These are phyloP conservation scores for Danio aesculapii DNA, from an alignment of 2,797 vertebrate genomes.

Conservation along the genomic window DNA sequence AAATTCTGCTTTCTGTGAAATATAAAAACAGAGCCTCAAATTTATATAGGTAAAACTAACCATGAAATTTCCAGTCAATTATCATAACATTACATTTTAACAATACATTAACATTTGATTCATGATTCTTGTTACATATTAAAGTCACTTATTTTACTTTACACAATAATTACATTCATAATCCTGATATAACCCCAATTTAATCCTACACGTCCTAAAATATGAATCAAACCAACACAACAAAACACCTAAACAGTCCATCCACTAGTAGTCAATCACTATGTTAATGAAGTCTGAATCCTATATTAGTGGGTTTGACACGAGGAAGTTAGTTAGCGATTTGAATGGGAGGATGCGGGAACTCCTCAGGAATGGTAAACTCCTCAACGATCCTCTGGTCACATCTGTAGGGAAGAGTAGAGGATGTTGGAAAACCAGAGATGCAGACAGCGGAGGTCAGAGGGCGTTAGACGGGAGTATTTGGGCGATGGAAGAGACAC, in stretches of 20 bases:
- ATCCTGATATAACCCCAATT: not conserved
- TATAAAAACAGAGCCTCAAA: not conserved
- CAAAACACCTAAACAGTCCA: not conserved
- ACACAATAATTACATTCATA: too few relatives aligned
- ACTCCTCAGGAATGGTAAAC: slow-evolving; percentile 7
- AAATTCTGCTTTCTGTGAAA: too few relatives aligned
- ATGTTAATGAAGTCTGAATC: slow-evolving; percentile 36
- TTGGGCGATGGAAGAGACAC: slow-evolving; percentile 50
- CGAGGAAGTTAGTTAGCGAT: slow-evolving; percentile 41
- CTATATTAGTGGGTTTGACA: slow-evolving; percentile 50
- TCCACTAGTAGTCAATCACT: slow-evolving; percentile 2
- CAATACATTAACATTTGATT: not conserved
- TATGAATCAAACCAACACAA: not conserved
- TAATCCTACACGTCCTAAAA: not conserved
- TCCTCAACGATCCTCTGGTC: slow-evolving; percentile 2
- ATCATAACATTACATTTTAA: not conserved
- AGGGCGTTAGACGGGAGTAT: slow-evolving; percentile 61
- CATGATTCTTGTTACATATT: too few relatives aligned
- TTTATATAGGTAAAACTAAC: not conserved
- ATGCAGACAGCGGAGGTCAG: slow-evolving; percentile 75
- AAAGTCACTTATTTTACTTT: too few relatives aligned
- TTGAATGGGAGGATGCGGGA: slow-evolving; percentile 34
- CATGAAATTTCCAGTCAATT: not conserved
- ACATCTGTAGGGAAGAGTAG: slow-evolving; percentile 14
- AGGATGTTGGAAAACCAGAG: slow-evolving; percentile 6